Evolutionary conservation across 53 echinoderm and acorn worm genomes (phyloP), one percentile per base, ranked within the genome.

Genomic region (Echinarachnius parma): DNA sequence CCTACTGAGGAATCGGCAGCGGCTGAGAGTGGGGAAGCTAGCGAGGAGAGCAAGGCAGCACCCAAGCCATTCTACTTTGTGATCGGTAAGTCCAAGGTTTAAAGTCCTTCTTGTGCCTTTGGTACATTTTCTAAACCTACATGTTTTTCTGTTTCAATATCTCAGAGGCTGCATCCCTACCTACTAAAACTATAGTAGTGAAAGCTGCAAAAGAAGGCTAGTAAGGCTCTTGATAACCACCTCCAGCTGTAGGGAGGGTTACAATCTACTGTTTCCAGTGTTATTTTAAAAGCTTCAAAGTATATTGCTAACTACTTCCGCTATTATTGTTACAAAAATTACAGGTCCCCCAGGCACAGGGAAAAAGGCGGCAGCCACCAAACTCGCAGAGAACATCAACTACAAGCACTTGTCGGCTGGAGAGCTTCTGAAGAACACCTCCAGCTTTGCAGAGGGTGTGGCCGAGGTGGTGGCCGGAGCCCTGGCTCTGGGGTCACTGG

Each of bases 281-380:
- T n/a, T n/a, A n/a, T n/a, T n/a, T n/a, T n/a, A n/a, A n/a, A n/a
- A n/a, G n/a, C n/a, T n/a, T n/a, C n/a, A n/a, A n/a, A n/a, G n/a
- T n/a, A n/a, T n/a, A n/a, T n/a, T n/a, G n/a, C n/a, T n/a, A n/a
- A n/a, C n/a, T n/a, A n/a, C n/a, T n/a, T n/a, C n/a, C n/a, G n/a
- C n/a, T n/a, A n/a, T n/a, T n/a, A n/a, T n/a, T n/a, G n/a, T n/a
- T n/a, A n/a, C n/a, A n/a, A n/a, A n/a, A n/a, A n/a, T n/a, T 1
- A 46, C 47, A 87, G 87, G 87, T 75, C 79, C 78, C 46, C 87
- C 87, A 0, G 87, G 87, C 16, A 83, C 87, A 0, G 87, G 87
- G 10, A 87, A 87, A 79, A 83, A 82, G 62, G 83, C 75, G n/a
- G 82, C 75, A 3, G 83, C 87, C 33, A 79, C 64, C 47, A 67